Evolutionary conservation across 2,113 vertebrate species (phyloP), one percentile per base, ranked within the genome.

Genomic region (Mugil cephalus): DNA sequence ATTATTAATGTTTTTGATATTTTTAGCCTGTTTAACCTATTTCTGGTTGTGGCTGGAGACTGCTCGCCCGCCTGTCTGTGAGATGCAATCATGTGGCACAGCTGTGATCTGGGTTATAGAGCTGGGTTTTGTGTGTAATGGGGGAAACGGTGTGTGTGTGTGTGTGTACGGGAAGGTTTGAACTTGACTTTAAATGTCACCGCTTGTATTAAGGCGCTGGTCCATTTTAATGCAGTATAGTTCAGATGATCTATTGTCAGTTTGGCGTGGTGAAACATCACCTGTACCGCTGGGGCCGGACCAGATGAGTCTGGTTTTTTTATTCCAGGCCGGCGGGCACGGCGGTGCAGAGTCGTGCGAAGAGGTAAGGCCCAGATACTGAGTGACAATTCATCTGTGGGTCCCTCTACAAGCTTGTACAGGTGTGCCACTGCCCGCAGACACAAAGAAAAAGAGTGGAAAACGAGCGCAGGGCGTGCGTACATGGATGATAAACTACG

Each of bases 21-120:
- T 94, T 94, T 93, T 93, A 92, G 93, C 76, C 77, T 87, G 72
- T 94, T 92, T 95, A 91, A 92, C 92, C 91, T 91, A 92, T 93
- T 94, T 93, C 83, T 89, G 82, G 87, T 91, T 92, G 74, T 90
- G 90, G 87, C 90, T 92, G 85, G 90, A 92, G 92, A 93, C 87
- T 65, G 84, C 78, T 87, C 19, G 78, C 76, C 79, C 10, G 79
- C 77, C 84, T 71, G 88, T 89, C 91, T 92, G 87, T 83, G 93
- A 89, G 84, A 92, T 73, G 87, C 79, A 88, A 72, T 92, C 88
- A 93, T 85, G 89, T 93, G 88, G 91, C 83, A 78, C 1, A 43
- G 55, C 64, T 82, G 69, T 84, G 89, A 94, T 94, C 91, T 94
- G 91, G 93, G 92, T 94, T 93, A 94, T 21, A 51, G 48, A 79